Evolutionary conservation across 2,113 vertebrate genomes (phyloP), one percentile per base, ranked within the genome.

Genomic region (Ceyx margarethae): DNA sequence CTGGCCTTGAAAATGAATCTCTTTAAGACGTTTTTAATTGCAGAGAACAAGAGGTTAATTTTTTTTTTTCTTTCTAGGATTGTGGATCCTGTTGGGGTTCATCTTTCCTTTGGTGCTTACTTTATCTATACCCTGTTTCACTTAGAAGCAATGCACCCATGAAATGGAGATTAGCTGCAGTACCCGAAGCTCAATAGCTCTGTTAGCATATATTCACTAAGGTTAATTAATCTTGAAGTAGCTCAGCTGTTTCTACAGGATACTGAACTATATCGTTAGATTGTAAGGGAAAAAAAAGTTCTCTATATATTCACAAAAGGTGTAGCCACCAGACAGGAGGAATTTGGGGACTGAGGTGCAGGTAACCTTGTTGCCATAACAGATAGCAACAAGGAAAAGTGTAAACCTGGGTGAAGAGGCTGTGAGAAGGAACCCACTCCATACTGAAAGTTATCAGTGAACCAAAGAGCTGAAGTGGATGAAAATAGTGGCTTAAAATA

Each of bases 211-310:
- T 73, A 90, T 65, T 77, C 84, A 78, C 50, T 45, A 68, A 87
- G 80, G 80, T 94, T 92, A 92, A 94, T 92, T 90, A 88, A 93
- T 85, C 75, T 40, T 78, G 75, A 90, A 87, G 80, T 64, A 87
- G 60, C 60, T 77, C 69, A 48, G 54, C 60, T 85, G 22, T 72
- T 90, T 73, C 54, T 77, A 40, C 54, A 54, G 69, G 50, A 42
- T 28, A 58, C n/a, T 67, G 79, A 87, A 40, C 31, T 68, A 22
- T 37, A 58, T 17, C 40, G 29, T 50, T 65, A 40, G 29, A 69
- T 5, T 33, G 23, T 40, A 68, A 73, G 60, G 68, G n/a, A 15
- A 83, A 80, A 71, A 71, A 66, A 45, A 18, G 13, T 21, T 73
- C 48, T 12, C 15, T 54, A 65, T 64, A 54, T 50, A n/a, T 48